phyloP scores from a whole-genome alignment of 1,140 invertebrate genomes.

The Ips typographus region DNA sequence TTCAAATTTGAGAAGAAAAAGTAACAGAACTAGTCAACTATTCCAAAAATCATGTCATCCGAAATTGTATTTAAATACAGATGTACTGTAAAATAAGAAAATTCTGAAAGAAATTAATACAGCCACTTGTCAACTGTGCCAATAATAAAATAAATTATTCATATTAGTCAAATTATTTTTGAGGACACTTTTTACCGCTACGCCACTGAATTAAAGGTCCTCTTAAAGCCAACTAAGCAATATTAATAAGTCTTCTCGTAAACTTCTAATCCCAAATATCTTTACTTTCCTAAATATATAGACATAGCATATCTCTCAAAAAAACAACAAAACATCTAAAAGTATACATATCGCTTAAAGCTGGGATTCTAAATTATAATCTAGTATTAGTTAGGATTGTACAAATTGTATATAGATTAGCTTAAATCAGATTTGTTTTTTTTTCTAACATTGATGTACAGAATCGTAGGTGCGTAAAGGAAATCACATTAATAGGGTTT shows the following conservation, averaged over 20 bases:
- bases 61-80: too few species aligned
- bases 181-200: too few species aligned
- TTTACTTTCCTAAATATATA: not conserved
- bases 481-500: slow-evolving; percentile 13
- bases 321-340: slow-evolving; percentile 34
- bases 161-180: too few species aligned
- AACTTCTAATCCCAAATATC: not conserved
- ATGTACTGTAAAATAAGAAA: too few species aligned
- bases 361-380: slow-evolving; percentile 39
- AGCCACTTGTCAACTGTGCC: too few species aligned
- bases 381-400: slow-evolving; percentile 6
- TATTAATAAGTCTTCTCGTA: not conserved
- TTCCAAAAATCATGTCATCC: too few species aligned
- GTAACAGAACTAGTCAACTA: too few species aligned
- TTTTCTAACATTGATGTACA: slow-evolving; percentile 28
- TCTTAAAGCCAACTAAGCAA: not conserved
- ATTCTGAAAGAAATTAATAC: too few species aligned
- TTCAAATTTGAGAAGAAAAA: too few species aligned
- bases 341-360: slow-evolving; percentile 44
- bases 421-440: slow-evolving; percentile 28
- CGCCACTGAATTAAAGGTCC: too few species aligned
- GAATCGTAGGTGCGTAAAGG: slow-evolving; percentile 6
- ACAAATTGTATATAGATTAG: slow-evolving; percentile 40
- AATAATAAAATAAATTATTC: too few species aligned
- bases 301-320: slow-evolving; percentile 19